A percentile compares a stretch with the other conserved stretches of the same genome.
These are phyloP conservation scores for Syngnathus typhle DNA, from an alignment of 2,113 vertebrate genomes.

Conservation along the genomic window DNA sequence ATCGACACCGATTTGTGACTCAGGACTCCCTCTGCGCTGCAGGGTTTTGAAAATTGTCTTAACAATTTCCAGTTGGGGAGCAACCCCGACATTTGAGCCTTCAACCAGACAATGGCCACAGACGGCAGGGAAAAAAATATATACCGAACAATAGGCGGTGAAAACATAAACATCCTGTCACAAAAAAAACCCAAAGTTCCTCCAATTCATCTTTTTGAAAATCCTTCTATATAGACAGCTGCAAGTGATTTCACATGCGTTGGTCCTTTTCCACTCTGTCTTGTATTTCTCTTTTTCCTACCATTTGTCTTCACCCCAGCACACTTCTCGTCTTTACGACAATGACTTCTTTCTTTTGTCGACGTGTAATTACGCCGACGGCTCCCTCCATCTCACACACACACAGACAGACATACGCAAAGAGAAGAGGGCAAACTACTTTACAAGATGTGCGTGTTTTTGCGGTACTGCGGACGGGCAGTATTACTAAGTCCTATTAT, in stretches of 20 bases:
- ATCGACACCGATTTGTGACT: conserved; percentile 25
- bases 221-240: not conserved
- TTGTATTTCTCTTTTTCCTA: conserved; percentile 7
- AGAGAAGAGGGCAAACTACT: conserved; percentile 16
- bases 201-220: conserved; percentile 7
- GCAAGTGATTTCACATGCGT: not conserved
- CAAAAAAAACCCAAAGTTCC: conserved; percentile 1
- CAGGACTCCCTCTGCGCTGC: not conserved
- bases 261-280: not conserved
- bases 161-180: conserved; percentile 21
- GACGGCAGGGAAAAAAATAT: conserved; percentile 3
- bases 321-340: conserved; percentile 39
- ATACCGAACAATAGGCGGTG: conserved; percentile 3
- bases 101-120: conserved; percentile 14
- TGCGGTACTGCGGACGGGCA: not conserved
- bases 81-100: conserved; percentile 9
- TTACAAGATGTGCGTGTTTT: conserved; percentile 29
- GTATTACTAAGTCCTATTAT: not conserved
- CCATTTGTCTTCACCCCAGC: not conserved
- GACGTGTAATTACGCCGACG: conserved; percentile 41
- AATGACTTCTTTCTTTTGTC: conserved; percentile 55
- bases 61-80: not conserved
- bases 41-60: not conserved
- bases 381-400: conserved; percentile 22
- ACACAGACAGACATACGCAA: not conserved